Base-by-base conservation (phyloP, 1,140 invertebrate species). In the Bemisia tabaci region DNA sequence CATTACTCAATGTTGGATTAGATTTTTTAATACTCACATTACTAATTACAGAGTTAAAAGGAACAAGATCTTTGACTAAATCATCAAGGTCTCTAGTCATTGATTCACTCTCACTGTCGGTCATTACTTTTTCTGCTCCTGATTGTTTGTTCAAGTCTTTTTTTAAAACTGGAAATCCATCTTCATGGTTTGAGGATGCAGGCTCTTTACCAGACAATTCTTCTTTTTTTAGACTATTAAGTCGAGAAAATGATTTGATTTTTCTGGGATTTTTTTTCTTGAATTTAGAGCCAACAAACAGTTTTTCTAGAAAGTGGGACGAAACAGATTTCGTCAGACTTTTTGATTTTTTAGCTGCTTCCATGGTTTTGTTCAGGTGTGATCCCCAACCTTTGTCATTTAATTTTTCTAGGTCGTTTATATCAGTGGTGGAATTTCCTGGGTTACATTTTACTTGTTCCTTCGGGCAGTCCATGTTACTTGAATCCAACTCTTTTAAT, bases 221-320 rank as follows among this genome's bases (percentile, higher is more conserved):
- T 26, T 24, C 48, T 26, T 59, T 69, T 66, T 66, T 71, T 63
- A 33, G 63, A 65, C 66, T 64, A 64, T 22, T 60, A 59, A 27
- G 66, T 26, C 12, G 70, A 69, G 33, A 48, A 48, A 48, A 48
- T 48, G 33, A 48, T 48, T 48, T 48, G 17, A 48, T 68, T 75
- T 91, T 91, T 73, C 88, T 81, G 17, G 88, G 88, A 79, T 91
- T 90, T 67, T 88, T 78, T 73, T 89, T 85, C 24, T 81, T 80
- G 75, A 90, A 85, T 73, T 78, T 85, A 65, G 83, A 80, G 59
- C 81, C 82, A 58, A 83, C 79, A 76, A 90, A 90, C 64, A 89
- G 77, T 73, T 90, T 89, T 72, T 87, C 82, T 1, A 84, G 82
- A n/a, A 86, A 77, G 68, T 79, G 75, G 66, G 78, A 79, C 0